Conservation (phyloP, 2,797 vertebrate species). For the Hypotaenidia philippensis region DNA sequence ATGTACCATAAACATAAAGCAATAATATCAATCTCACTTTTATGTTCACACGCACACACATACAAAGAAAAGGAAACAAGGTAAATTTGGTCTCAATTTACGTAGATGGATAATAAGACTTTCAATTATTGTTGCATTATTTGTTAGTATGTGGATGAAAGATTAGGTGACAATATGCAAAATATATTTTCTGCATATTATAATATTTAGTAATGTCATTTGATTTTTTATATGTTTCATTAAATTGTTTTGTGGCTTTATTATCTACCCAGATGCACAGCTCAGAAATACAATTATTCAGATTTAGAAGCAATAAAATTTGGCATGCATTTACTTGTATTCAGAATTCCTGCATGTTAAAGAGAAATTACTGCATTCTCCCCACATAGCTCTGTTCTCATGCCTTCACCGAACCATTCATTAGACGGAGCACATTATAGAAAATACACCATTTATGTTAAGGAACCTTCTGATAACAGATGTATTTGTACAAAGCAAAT, state of each 20-base stretch:
- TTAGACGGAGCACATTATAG: constrained; percentile 82
- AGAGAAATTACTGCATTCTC: constrained; percentile 84
- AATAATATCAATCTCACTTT: constrained; percentile 76
- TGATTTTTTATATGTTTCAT: constrained; percentile 87
- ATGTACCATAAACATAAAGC: constrained; percentile 69
- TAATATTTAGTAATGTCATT: constrained; percentile 87
- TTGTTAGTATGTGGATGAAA: constrained; percentile 84
- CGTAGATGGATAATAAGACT: constrained; percentile 83
- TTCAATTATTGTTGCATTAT: constrained; percentile 84
- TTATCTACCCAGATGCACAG: constrained; percentile 87
- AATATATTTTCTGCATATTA: constrained; percentile 85
- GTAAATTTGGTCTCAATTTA: constrained; percentile 84
- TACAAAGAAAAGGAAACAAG: constrained; percentile 79
- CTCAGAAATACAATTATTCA: constrained; percentile 87
- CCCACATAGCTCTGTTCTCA: constrained; percentile 80
- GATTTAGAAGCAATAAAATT: constrained; percentile 87
- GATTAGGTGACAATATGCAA: constrained; percentile 85
- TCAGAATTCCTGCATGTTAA: constrained; percentile 84
- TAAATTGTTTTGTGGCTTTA: constrained; percentile 87
- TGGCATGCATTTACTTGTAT: constrained; percentile 84
- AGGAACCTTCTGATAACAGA: constrained; percentile 84
- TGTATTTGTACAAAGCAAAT: constrained; percentile 79
- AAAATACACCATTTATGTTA: constrained; percentile 85
- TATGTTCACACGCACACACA: constrained; percentile 61
- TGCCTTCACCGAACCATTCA: constrained; percentile 80